Conservation (phyloP, 2,888 invertebrate species). For the Pyrrhia umbra region DNA sequence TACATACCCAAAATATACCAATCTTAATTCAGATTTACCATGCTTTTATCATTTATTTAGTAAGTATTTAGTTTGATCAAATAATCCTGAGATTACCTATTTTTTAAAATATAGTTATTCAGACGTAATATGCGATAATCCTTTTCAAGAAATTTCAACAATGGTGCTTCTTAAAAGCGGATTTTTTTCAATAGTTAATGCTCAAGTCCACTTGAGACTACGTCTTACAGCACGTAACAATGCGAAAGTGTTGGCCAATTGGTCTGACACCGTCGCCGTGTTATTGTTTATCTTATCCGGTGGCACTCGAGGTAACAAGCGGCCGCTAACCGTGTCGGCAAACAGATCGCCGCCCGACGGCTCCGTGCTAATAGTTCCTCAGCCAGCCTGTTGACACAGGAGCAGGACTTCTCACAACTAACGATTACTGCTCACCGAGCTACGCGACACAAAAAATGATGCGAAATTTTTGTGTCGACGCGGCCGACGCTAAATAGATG, state of each 20-base stretch:
- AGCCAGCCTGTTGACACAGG: conserved; percentile 66
- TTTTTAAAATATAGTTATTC: background rate
- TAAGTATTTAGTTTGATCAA: no score
- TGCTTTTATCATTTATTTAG: background rate
- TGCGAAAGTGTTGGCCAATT: conserved; percentile 78
- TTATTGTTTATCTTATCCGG: conserved; percentile 77
- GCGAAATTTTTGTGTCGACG: conserved; percentile 49
- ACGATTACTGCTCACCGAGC: conserved; percentile 66
- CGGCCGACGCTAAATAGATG: conserved; percentile 11
- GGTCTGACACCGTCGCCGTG: conserved; percentile 66
- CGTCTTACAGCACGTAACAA: conserved; percentile 59
- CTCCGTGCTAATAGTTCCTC: conserved; percentile 78
- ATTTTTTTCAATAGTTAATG: conserved; percentile 32
- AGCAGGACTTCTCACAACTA: conserved; percentile 72
- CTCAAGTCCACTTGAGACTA: conserved; percentile 17
- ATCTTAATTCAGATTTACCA: background rate
- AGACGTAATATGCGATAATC: conserved; percentile 29
- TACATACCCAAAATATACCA: background rate
- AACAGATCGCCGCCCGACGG: conserved; percentile 74
- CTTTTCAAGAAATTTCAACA: conserved; percentile 33
- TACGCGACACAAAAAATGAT: conserved; percentile 44
- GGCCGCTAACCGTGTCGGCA: conserved; percentile 80
- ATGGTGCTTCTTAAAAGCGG: conserved; percentile 24
- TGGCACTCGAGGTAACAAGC: conserved; percentile 82
- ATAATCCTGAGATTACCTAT: conserved; percentile 2